A percentile compares a stretch with the other conserved stretches of the same genome.
phyloP scores from a whole-genome alignment of 2,888 invertebrate species.

The Nomada hirtipes region DNA sequence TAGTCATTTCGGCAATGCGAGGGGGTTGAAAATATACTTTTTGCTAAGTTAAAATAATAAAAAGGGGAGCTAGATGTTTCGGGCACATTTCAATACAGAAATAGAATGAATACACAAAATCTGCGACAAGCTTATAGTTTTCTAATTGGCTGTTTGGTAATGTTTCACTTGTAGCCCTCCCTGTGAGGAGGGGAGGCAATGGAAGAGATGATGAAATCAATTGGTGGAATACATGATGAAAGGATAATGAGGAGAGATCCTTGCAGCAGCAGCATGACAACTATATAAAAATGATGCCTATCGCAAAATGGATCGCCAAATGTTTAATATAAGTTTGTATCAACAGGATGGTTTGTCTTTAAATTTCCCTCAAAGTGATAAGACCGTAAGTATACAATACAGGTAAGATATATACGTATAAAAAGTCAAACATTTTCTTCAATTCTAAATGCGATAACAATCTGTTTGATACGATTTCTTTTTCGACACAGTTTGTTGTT shows the following conservation, averaged over 20 bases:
- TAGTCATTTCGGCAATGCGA: slow-evolving; percentile 5
- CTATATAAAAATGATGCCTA: slow-evolving; percentile 62
- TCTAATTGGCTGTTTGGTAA: slow-evolving; percentile 84
- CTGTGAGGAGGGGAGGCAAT: slow-evolving; percentile 83
- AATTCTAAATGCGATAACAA: neutral
- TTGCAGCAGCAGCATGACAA: slow-evolving; percentile 57
- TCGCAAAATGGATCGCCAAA: slow-evolving; percentile 63
- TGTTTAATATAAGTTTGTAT: slow-evolving; percentile 68
- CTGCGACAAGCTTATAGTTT: slow-evolving; percentile 63
- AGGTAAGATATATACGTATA: slow-evolving; percentile 76
- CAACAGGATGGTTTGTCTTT: slow-evolving; percentile 68
- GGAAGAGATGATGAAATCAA: slow-evolving; percentile 71
- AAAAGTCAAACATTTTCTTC: slow-evolving; percentile 15
- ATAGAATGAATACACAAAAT: slow-evolving; percentile 68
- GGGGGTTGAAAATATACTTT: slow-evolving; percentile 14
- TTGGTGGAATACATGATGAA: slow-evolving; percentile 66
- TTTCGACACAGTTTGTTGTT: neutral
- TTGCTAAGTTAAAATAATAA: slow-evolving; percentile 31
- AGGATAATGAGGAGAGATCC: slow-evolving; percentile 48
- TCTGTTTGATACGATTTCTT: neutral
- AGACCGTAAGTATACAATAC: slow-evolving; percentile 77
- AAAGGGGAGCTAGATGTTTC: slow-evolving; percentile 56
- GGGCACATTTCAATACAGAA: slow-evolving; percentile 65
- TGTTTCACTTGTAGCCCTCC: slow-evolving; percentile 85
- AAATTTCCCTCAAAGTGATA: slow-evolving; percentile 44